Base-by-base conservation (phyloP, 2,797 vertebrate species). In the Poecilia picta region DNA sequence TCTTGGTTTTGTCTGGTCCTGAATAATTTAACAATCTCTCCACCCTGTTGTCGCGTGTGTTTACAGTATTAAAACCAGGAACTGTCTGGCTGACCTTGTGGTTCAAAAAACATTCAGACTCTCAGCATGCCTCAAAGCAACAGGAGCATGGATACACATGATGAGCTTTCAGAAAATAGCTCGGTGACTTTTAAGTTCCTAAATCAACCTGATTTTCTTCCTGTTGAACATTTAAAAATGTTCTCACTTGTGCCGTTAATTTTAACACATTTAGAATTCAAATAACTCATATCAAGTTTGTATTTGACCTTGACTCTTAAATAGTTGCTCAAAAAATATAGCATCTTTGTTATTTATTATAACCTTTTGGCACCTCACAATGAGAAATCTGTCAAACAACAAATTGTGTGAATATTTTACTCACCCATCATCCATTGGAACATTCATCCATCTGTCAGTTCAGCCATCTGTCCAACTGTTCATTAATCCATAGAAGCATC, bases 1-100 rank as follows among this genome's bases (percentile, higher is more conserved):
- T 81, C 79, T 77, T 62, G 31, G 78, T 87, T 89, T 89, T 66
- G 81, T 88, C 84, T 88, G 47, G 80, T 82, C 80, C 66, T 87
- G 87, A 94, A 95, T 95, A 85, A 94, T 94, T 93, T 85, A 93
- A 77, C 72, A 78, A 25, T 77, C 79, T 80, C 77, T 75, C 75
- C 72, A 83, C 64, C 82, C 74, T 51, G 73, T 81, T 64, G 76
- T 76, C 57, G 36, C 76, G 82, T 71, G 55, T 77, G 73, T 74
- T 72, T 64, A 78, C 76, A 82, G 80, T 78, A 79, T 84, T 72
- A 45, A 68, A 78, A 73, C 53, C n/a, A 36, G 74, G 28, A 77
- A 72, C 66, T 73, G 82, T 76, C 82, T 82, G 82, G 83, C 85
- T 87, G 90, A 90, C 87, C 90, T 89, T 84, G 85, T 87, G 84